A percentile compares a stretch with the other conserved stretches of the same genome.
Evolutionary conservation across 1,140 invertebrate species (phyloP).

Genomic region (Drosophila repleta): DNA sequence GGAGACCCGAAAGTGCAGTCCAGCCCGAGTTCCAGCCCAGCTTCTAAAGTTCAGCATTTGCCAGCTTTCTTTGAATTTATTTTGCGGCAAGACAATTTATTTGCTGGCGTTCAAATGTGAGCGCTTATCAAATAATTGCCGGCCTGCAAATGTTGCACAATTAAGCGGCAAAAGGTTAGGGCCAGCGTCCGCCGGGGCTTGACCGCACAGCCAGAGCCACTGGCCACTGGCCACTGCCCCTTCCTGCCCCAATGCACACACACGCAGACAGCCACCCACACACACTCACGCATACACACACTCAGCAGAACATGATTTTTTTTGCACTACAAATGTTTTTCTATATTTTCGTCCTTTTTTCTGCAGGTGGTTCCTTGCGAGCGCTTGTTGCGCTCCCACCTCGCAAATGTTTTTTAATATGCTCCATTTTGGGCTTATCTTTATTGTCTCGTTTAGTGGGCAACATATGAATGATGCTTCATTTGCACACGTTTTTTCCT

Average conservation of each 20-base stretch:
- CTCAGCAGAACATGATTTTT: conserved; percentile 22
- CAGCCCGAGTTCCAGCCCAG: conserved; percentile 43
- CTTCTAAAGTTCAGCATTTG: conserved; percentile 57
- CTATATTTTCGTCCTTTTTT: conserved; percentile 14
- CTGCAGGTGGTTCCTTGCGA: conserved; percentile 20
- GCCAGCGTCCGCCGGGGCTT: conserved; percentile 22
- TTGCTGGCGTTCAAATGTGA: conserved; percentile 63
- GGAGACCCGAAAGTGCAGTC: conserved; percentile 35
- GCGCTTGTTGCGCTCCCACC: conserved; percentile 58
- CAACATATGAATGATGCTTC: conserved; percentile 66
- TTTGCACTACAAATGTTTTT: conserved; percentile 20
- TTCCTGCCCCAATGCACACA: background rate
- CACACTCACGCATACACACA: background rate
- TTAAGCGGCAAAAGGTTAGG: conserved; percentile 72
- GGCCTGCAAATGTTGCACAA: conserved; percentile 76
- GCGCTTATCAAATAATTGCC: conserved; percentile 83
- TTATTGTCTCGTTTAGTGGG: conserved; percentile 80
- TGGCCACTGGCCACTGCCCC: background rate
- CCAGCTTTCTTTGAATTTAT: conserved; percentile 75
- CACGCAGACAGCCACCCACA: conserved; percentile 1
- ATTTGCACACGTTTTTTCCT: conserved; percentile 27
- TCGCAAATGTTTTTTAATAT: conserved; percentile 53
- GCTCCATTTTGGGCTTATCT: conserved; percentile 70
- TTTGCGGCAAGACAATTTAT: conserved; percentile 73
- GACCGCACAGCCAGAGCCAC: conserved; percentile 29